A percentile compares a stretch with the other conserved stretches of the same genome.
Evolutionary conservation across 2,113 vertebrate genomes (phyloP).

Genomic region (Campylorhamphus procurvoides): DNA sequence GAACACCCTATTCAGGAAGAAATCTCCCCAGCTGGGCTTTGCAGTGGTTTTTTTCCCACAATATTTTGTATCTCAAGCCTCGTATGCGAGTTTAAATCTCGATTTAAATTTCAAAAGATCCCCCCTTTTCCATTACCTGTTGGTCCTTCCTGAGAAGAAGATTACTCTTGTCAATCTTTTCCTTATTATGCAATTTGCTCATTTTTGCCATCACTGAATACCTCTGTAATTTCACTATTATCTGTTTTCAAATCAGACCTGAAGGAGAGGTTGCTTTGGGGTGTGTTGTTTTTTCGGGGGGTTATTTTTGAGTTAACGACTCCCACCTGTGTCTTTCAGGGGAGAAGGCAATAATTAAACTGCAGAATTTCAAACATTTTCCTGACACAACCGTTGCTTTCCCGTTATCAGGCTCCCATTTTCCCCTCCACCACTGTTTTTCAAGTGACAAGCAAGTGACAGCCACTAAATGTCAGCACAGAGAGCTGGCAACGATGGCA

Average conservation of each 20-base stretch:
- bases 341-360: conserved; percentile 50
- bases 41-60: background rate
- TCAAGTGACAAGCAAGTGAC: conserved; percentile 6
- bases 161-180: background rate
- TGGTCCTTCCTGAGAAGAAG: background rate
- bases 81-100: background rate
- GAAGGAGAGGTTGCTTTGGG: background rate
- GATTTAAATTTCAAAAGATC: background rate
- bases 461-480: background rate
- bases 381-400: conserved; percentile 3
- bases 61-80: background rate
- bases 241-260: background rate
- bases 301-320: background rate
- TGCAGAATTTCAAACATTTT: background rate
- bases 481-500: background rate
- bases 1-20: background rate
- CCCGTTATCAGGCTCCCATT: background rate
- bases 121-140: background rate
- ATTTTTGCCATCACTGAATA: background rate
- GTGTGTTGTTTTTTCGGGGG: background rate
- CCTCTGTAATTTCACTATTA: background rate
- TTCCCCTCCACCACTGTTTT: background rate
- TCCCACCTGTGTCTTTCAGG: conserved; percentile 16
- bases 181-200: background rate
- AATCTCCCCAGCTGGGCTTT: background rate